Evolutionary conservation across 1,140 invertebrate species (phyloP), one percentile per base, ranked within the genome.

Genomic region (Acromyrmex echinatior): DNA sequence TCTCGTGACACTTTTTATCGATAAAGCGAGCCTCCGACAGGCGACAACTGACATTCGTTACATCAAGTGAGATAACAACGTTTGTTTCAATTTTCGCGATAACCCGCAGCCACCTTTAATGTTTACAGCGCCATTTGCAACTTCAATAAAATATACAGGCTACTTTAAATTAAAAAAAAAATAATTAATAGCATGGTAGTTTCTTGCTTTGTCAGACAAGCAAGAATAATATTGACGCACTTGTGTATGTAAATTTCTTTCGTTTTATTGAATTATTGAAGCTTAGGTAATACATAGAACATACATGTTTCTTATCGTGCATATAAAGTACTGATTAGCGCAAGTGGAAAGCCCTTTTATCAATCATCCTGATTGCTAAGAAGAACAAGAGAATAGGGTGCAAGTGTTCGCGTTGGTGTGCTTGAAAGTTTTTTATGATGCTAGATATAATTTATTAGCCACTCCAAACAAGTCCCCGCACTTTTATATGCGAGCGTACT

Each of bases 381-480:
- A 70, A 70, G 49, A 81, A 65, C 58, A 58, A 79, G 85, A 78
- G 18, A 49, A 79, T 25, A 21, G 65, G 21, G 58, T 6, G n/a
- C 18, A 51, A 80, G 21, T 16, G 35, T 18, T 53, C 35, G 71
- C 49, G 12, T 70, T 62, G 49, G 74, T 88, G 85, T 91, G 90
- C 87, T 77, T 90, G 86, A 86, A 89, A 86, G 56, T 90, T 91
- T 88, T 82, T 88, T 89, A 90, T 60, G 87, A 70, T 71, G 58
- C 49, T 73, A 71, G 84, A 88, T 87, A 78, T 87, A 90, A 92
- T 92, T 92, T 90, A 92, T 92, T 70, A 82, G 74, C 28, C 51
- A 45, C 45, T 25, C 80, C 80, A 78, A 89, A 90, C 80, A 88
- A 84, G 78, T 63, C n/a, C 66, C 58, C 65, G 21, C 70, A 86